Base-by-base conservation (phyloP, 1,140 invertebrate species). In the Nixonia krombeini region DNA sequence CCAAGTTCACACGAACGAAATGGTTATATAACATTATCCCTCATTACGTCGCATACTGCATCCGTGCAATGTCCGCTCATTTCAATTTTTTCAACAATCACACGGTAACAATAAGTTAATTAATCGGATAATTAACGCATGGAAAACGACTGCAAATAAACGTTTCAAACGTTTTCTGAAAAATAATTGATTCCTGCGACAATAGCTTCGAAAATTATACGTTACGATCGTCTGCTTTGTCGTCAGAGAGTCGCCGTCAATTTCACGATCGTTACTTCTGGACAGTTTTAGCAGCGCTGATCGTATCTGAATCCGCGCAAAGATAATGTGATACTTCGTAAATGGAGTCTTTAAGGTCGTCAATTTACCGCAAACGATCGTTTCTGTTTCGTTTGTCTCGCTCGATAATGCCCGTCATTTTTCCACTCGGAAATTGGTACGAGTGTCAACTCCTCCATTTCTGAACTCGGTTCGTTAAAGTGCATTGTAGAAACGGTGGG, bases 271-370 rank as follows among this genome's bases (percentile, higher is more conserved):
- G 33, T 41, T 17, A 46, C 26, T 42, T 41, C 33, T 17, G 37
- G 10, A 47, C 6, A 18, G 17, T 9, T 25, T 52, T 16, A 25
- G 13, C 23, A n/a, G 28, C 18, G 16, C n/a, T 8, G 41, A 61
- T 52, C 12, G 15, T 40, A 61, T 61, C 57, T 61, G 9, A 12
- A 44, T 12, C 25, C 47, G 41, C 45, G 28, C 35, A 1, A n/a
- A 41, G 10, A 16, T 31, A 59, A 51, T 58, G 51, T 38, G 49
- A 52, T 61, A 61, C 46, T 61, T 61, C 46, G 51, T 59, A 59
- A 59, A 51, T 51, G 28, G 12, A 15, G 21, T 7, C 47, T 7
- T 23, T 37, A 51, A 51, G 35, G 50, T 45, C 41, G 26, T 59
- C 38, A 40, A 46, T 1, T 21, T 21, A 21, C 6, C 6, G 6